Evolutionary conservation across 2,888 invertebrate species (phyloP).

Genomic region (Philereme transversata): DNA sequence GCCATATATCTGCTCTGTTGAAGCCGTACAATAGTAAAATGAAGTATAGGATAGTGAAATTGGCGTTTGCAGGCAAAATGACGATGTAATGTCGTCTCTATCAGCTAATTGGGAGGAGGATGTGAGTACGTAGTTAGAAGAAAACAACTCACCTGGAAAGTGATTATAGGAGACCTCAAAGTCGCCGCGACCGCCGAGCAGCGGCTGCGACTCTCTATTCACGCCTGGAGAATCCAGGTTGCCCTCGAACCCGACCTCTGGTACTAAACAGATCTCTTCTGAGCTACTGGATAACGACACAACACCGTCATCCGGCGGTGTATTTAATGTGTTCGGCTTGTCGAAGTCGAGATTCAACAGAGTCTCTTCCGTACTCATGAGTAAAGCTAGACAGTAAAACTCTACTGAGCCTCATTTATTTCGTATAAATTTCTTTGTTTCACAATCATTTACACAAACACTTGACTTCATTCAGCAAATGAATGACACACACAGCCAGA

Average conservation of each 20-base stretch:
- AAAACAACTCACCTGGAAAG: slow-evolving; percentile 88
- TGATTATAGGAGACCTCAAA: slow-evolving; percentile 91
- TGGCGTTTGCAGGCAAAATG: slow-evolving; percentile 31
- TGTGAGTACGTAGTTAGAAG: slow-evolving; percentile 33
- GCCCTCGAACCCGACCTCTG: slow-evolving; percentile 92
- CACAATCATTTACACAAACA: slow-evolving; percentile 82
- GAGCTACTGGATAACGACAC: slow-evolving; percentile 84
- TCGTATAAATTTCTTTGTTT: slow-evolving; percentile 79
- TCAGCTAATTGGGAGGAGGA: slow-evolving; percentile 42
- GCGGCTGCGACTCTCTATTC: slow-evolving; percentile 96
- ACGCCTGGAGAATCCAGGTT: slow-evolving; percentile 93
- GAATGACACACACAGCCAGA: slow-evolving; percentile 40
- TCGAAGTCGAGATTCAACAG: slow-evolving; percentile 86
- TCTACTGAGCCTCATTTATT: slow-evolving; percentile 82
- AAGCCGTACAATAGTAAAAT: slow-evolving; percentile 53
- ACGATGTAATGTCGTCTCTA: slow-evolving; percentile 41
- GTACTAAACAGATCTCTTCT: slow-evolving; percentile 90
- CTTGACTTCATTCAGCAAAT: slow-evolving; percentile 62
- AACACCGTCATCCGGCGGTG: slow-evolving; percentile 84
- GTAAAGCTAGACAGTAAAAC: slow-evolving; percentile 74
- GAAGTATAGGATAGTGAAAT: slow-evolving; percentile 21
- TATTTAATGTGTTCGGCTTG: slow-evolving; percentile 73
- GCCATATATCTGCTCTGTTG: slow-evolving; percentile 48
- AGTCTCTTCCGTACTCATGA: slow-evolving; percentile 86
- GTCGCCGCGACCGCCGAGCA: slow-evolving; percentile 92